phyloP scores from a whole-genome alignment of 2,888 invertebrate species.

The Euzetes globulus region DNA sequence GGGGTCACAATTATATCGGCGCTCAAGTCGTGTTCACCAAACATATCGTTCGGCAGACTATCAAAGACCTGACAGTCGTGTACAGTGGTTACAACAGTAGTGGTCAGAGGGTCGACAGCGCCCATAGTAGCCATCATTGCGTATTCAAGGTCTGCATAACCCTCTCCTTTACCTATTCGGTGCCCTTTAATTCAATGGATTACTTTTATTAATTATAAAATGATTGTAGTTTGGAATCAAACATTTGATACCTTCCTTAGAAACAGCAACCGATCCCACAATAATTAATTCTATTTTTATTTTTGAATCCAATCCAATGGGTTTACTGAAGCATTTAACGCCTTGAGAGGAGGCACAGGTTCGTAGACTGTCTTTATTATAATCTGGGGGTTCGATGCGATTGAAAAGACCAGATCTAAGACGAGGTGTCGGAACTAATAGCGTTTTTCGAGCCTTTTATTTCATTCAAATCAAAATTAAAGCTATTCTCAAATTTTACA shows the following conservation, averaged over 20 bases:
- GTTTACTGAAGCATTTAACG: not conserved
- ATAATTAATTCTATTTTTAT: not conserved
- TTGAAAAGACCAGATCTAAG: not conserved
- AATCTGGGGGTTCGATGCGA: not conserved
- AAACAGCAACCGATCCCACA: not conserved
- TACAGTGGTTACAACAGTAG: not conserved
- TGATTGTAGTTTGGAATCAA: not conserved
- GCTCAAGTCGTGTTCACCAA: not conserved
- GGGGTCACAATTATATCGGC: not conserved
- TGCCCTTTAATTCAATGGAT: not conserved
- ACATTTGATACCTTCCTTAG: not conserved
- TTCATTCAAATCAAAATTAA: not conserved
- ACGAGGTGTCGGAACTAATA: not conserved
- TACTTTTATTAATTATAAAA: not conserved
- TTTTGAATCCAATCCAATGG: not conserved
- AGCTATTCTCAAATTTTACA: not conserved
- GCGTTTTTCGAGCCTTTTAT: not conserved
- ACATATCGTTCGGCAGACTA: not conserved
- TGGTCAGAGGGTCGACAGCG: not conserved
- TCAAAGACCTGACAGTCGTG: slow-evolving; percentile 3
- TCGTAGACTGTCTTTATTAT: not conserved
- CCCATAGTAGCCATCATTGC: not conserved
- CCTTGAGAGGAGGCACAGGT: slow-evolving; percentile 11
- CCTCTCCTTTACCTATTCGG: not conserved
- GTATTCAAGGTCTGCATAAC: slow-evolving; percentile 2